Percentiles rank a stretch among this genome's conserved stretches.
phyloP scores from a whole-genome alignment of 35 echinoderm and acorn worm genomes.

The Chiridota heheva region DNA sequence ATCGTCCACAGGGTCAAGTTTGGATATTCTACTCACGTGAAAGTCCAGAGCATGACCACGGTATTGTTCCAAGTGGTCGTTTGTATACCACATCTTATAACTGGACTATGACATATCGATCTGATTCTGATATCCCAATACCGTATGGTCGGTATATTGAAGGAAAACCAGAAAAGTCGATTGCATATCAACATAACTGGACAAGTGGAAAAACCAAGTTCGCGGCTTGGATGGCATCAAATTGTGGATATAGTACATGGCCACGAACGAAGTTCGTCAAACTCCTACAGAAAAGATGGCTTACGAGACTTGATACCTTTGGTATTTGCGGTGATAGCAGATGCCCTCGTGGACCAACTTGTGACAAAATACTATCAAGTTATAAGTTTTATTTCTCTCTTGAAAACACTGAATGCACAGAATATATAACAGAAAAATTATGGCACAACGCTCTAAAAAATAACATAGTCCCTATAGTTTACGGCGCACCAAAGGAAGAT shows the following conservation, averaged over 20 bases:
- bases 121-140: conserved; percentile 1
- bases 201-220: conserved; percentile 33
- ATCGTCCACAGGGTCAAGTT: conserved; percentile 22
- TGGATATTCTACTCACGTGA: conserved; percentile 45
- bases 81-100: conserved; percentile 1
- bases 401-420: conserved; percentile 50
- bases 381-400: conserved; percentile 68
- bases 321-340: conserved; percentile 42
- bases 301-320: conserved; percentile 24
- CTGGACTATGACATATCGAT: conserved; percentile 43
- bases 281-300: conserved; percentile 4
- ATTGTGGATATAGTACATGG: conserved; percentile 39
- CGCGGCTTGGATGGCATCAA: conserved; percentile 60
- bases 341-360: conserved; percentile 27
- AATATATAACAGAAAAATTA: conserved; percentile 72
- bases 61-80: background rate
- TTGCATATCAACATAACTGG: conserved; percentile 18
- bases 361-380: conserved; percentile 22
- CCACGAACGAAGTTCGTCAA: conserved; percentile 33
- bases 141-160: conserved; percentile 5
- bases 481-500: conserved; percentile 8
- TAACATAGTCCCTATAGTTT: conserved; percentile 38
- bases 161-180: background rate
- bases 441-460: conserved; percentile 58
- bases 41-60: conserved; percentile 33